Evolutionary conservation across 2,888 invertebrate genomes (phyloP).

Genomic region (Aphidius colemani): DNA sequence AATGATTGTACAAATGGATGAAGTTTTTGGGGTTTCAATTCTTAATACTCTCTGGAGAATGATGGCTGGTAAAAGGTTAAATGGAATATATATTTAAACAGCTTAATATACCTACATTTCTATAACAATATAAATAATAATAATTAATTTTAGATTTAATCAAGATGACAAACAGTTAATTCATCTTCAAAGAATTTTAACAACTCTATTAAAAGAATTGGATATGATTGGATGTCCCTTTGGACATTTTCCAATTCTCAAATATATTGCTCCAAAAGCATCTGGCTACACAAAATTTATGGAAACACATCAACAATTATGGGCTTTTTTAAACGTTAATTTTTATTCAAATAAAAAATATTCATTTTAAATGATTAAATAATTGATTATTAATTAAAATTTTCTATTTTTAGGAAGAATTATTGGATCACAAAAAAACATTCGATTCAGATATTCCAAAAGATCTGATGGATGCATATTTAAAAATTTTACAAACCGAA

Average conservation of each 20-base stretch:
- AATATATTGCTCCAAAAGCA: conserved; percentile 71
- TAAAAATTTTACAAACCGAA: conserved; percentile 69
- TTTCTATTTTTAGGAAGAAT: conserved; percentile 63
- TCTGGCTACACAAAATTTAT: conserved; percentile 80
- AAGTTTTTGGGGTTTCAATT: conserved; percentile 76
- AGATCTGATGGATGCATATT: conserved; percentile 83
- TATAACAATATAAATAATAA: not conserved
- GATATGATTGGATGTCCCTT: conserved; percentile 84
- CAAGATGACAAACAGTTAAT: conserved; percentile 73
- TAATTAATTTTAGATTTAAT: conserved; percentile 64
- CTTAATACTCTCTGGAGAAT: conserved; percentile 83
- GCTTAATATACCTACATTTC: no score
- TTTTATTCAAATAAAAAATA: not conserved
- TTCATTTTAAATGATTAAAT: not conserved
- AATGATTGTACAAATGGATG: conserved; percentile 70
- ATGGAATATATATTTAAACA: not conserved
- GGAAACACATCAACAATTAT: conserved; percentile 72
- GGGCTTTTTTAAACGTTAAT: conserved; percentile 69
- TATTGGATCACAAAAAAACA: conserved; percentile 72
- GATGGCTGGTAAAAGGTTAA: conserved; percentile 71
- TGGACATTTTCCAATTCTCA: conserved; percentile 77
- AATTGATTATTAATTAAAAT: conserved; percentile 4
- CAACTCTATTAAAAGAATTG: conserved; percentile 73
- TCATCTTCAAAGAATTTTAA: conserved; percentile 70
- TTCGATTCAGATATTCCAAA: conserved; percentile 68